Conservation (phyloP, 1,140 invertebrate genomes). For the Drosophila fuyamai region DNA sequence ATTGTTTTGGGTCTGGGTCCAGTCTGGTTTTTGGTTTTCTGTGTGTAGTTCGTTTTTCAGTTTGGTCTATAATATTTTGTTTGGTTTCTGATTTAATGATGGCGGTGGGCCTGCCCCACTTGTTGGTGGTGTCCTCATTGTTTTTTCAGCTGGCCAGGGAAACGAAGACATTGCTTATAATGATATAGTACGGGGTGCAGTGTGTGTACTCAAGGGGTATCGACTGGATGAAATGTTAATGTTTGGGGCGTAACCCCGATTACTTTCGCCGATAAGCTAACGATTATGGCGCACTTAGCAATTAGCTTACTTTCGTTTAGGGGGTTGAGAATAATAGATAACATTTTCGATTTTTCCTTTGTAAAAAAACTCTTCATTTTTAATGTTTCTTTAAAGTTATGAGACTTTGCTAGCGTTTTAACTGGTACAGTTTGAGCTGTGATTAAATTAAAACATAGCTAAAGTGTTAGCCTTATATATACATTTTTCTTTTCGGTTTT, state of each 20-base stretch:
- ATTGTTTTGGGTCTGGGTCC: constrained; percentile 34
- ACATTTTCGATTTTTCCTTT: background rate
- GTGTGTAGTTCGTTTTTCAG: constrained; percentile 26
- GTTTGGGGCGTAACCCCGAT: constrained; percentile 35
- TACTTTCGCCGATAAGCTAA: constrained; percentile 36
- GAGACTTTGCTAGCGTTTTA: no score
- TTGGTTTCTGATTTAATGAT: constrained; percentile 74
- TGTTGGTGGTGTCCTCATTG: constrained; percentile 17
- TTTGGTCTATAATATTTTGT: constrained; percentile 66
- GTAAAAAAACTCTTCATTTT: background rate
- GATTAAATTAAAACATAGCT: background rate
- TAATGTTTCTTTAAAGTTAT: no score
- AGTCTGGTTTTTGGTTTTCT: constrained; percentile 29
- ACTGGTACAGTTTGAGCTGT: no score
- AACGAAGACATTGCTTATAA: constrained; percentile 67
- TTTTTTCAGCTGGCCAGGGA: constrained; percentile 9
- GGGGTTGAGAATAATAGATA: background rate
- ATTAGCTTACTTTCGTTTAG: constrained; percentile 39
- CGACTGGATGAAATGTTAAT: constrained; percentile 38
- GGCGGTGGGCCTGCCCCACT: constrained; percentile 42
- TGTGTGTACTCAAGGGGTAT: constrained; percentile 10
- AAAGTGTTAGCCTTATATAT: no score
- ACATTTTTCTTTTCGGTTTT: background rate
- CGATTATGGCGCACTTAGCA: constrained; percentile 31
- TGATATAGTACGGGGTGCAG: constrained; percentile 27